Conservation (phyloP, 2,113 vertebrate species). For the Microtus montanus region DNA sequence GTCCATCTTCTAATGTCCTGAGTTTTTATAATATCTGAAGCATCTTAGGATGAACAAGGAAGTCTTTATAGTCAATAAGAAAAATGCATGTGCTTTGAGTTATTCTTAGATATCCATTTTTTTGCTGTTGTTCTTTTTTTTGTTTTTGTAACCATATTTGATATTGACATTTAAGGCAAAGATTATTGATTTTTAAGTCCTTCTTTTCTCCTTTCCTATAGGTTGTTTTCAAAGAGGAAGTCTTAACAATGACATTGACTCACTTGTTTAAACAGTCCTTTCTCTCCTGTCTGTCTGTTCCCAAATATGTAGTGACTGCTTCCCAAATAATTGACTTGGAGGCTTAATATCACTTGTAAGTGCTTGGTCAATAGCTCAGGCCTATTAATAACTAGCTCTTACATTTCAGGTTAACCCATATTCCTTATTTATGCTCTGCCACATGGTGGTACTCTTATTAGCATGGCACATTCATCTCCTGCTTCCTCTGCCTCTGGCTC, state of each 20-base stretch:
- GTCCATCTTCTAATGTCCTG: neutral
- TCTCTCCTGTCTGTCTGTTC: too few species aligned
- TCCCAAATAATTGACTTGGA: too few species aligned
- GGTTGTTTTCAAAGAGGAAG: neutral
- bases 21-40: neutral
- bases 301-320: too few species aligned
- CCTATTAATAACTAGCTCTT: too few species aligned
- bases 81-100: neutral
- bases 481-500: too few species aligned
- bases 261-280: too few species aligned
- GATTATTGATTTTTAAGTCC: slow-evolving; percentile 33
- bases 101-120: neutral
- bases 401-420: too few species aligned
- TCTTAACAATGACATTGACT: neutral
- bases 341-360: too few species aligned
- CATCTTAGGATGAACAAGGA: neutral
- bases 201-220: neutral
- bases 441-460: too few species aligned
- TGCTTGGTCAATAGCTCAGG: too few species aligned
- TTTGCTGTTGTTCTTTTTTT: neutral
- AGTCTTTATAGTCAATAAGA: neutral
- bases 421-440: too few species aligned
- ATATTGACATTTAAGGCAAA: slow-evolving; percentile 4
- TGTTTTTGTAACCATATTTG: slow-evolving; percentile 3
- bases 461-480: too few species aligned